Base-by-base conservation (phyloP, 2,797 vertebrate genomes). In the Pseudopleuronectes americanus region DNA sequence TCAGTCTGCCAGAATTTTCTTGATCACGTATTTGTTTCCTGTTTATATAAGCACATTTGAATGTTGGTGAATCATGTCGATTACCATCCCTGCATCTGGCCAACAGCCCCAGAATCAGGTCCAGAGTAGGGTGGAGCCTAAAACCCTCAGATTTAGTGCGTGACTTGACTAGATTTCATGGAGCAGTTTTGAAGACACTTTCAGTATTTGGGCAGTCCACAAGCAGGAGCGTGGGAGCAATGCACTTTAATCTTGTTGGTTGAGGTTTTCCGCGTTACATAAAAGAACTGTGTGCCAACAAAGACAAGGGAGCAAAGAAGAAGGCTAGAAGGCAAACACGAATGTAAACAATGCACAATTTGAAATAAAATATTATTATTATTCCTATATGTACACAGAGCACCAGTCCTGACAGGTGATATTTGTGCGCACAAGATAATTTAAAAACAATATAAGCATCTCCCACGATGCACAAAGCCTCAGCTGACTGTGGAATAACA, bases 31-130 rank as follows among this genome's bases (percentile, higher is more conserved):
- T 22, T 51, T 57, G 26, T 28, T 38, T 12, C 3, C 53, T 33
- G 57, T 24, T 12, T 6, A 64, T 43, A 33, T 63, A 45, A 24
- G 19, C 66, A 14, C 17, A 48, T 26, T 17, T 51, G 16, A 23
- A 19, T 21, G 31, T 38, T 51, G 21, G 8, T 53, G 21, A 48
- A 16, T 57, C 43, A 51, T 74, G 52, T 61, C 49, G 10, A 67
- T 41, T 26, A 4, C 4, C 6, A 52, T 7, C 22, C 22, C 10
- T 59, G 7, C 36, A 52, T 57, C 55, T 57, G 24, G 38, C 7
- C 45, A 31, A 22, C 59, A 48, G 43, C 2, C 43, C 4, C 0
- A 8, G 16, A 17, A 14, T 8, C 9, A 13, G 8, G 12, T 52
- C 47, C 19, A 24, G 3, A 4, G n/a, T 13, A 3, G n/a, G 8